These are phyloP conservation scores for Sarcophaga bullata DNA, from an alignment of 1,140 invertebrate species.

Conservation along the genomic window DNA sequence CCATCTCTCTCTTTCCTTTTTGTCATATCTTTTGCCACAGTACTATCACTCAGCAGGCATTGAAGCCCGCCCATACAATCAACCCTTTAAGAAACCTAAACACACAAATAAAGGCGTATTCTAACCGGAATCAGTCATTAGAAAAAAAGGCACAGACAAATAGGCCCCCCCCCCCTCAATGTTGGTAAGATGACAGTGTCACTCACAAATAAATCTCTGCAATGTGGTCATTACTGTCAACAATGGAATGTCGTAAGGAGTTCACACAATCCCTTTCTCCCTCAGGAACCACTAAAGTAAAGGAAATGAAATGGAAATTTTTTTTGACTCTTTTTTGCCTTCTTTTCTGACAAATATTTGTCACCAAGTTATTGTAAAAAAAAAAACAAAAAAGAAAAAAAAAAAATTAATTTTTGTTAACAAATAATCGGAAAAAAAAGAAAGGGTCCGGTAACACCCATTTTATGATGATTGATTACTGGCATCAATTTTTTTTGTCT, in stretches of 20 bases:
- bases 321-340: no score
- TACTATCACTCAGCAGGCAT: no score
- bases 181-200: no score
- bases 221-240: slow-evolving; percentile 35
- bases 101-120: not conserved
- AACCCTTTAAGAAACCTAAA: not conserved
- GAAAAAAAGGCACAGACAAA: not conserved
- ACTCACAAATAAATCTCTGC: slow-evolving; percentile 20
- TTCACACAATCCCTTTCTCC: no score
- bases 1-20: not conserved
- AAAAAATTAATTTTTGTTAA: not conserved
- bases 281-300: no score
- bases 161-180: no score
- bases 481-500: not conserved
- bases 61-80: not conserved
- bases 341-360: no score
- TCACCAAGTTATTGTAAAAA: no score
- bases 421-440: not conserved
- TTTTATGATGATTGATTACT: slow-evolving; percentile 16
- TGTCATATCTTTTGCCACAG: no score
- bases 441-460: not conserved
- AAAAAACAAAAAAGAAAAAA: not conserved
- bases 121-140: not conserved
- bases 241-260: slow-evolving; percentile 1
- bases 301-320: no score